Evolutionary conservation across 2,113 vertebrate genomes (phyloP), one percentile per base, ranked within the genome.

Genomic region (Circaetus cinerascens): DNA sequence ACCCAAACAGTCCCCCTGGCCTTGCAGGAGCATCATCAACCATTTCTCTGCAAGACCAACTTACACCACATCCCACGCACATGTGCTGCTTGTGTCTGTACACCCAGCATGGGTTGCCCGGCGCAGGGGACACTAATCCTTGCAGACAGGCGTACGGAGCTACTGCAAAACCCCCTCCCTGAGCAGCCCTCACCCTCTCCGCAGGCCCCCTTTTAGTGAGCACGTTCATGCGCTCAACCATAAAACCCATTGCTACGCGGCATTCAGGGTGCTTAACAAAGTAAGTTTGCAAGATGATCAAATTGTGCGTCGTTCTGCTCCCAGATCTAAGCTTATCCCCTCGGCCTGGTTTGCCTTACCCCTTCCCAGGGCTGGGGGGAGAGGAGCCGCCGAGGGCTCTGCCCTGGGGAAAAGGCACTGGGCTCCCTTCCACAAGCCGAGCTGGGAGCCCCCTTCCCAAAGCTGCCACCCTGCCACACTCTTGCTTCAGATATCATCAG

Each of bases 101-200:
- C 17, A 2, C 6, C 26, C 3, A 2, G 34, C 27, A 19, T 0
- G 3, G 88, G n/a, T 21, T 3, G 4, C 46, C 38, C 1, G 0
- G 59, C 1, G 0, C 51, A 13, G 53, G 13, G 34, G 36, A 51
- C 34, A 3, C 51, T 71, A 40, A 71, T 81, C 36, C 64, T 59
- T 38, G 56, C 0, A 2, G 82, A 71, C 57, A 59, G 56, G 43
- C 1, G 0, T 16, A 69, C 0, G 1, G 64, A 77, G n/a, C 34
- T 36, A 10, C 0, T 3, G 57, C 72, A 66, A 18, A 50, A 43
- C 30, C 72, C 6, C 12, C n/a, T 67, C 51, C n/a, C 9, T 0
- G 4, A 48, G 59, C 26, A 30, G 41, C 50, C 29, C 40, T 75
- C 12, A 1, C n/a, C 21, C 18, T 40, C 50, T 43, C n/a, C 1